Evolutionary conservation across 2,113 vertebrate species (phyloP), one percentile per base, ranked within the genome.

Genomic region (Burhinus bistriatus): DNA sequence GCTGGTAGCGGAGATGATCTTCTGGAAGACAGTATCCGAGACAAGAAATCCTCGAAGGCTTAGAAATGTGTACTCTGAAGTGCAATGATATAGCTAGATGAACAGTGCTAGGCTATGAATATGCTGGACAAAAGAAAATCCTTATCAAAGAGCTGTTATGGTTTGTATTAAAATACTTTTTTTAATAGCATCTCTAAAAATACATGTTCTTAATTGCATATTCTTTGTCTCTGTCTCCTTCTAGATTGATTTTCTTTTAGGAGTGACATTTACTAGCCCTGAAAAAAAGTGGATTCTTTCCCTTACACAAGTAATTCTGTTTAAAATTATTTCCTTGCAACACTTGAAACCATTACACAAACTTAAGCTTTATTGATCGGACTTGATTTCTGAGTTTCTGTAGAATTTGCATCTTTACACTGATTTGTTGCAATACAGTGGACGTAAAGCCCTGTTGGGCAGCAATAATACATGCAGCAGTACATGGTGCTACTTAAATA

Each of bases 201-300:
- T 47, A 69, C 27, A 8, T 57, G 23, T 29, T 79, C 70, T 76
- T 91, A 79, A 72, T 85, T 71, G 27, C 40, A 45, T 71, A 34
- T 10, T 62, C 47, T 51, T 61, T 71, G 42, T 58, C 19, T 77
- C 22, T 71, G 32, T 73, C 36, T 78, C 49, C 18, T 81, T 85
- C 49, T 65, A 83, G 55, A 87, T 12, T 75, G 77, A 79, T 91
- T 93, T 93, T 84, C 69, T 87, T 92, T 82, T 42, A 92, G 57
- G n/a, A 69, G 3, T 16, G 30, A 55, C 49, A 51, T 94, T 92
- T 89, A 52, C n/a, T 87, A 68, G 40, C 17, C 36, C n/a, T 82
- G 55, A 75, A 44, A 94, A 55, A 86, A 83, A 78, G 38, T 68
- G 32, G 34, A 44, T 82, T 72, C 32, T 78, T 96, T 90, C 44